Evolutionary conservation across 2,888 invertebrate genomes (phyloP).

Genomic region (Dioctria linearis): DNA sequence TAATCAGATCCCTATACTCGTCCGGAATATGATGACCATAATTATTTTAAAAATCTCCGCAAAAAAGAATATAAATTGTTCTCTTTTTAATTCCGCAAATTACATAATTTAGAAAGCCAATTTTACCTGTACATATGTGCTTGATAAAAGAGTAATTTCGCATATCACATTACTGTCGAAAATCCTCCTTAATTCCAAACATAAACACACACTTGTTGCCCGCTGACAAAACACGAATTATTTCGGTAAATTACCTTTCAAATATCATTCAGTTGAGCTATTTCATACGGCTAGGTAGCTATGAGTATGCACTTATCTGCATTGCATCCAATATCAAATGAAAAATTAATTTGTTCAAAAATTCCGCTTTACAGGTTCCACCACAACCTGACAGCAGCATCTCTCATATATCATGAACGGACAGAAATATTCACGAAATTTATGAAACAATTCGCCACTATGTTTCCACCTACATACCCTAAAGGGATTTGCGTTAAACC

Average conservation of each 20-base stretch:
- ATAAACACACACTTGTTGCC: slow-evolving; percentile 22
- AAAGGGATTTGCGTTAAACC: slow-evolving; percentile 21
- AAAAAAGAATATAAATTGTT: too few relatives aligned
- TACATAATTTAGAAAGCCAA: too few relatives aligned
- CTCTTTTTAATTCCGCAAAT: too few relatives aligned
- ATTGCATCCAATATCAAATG: slow-evolving; percentile 37
- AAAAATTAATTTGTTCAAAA: slow-evolving; percentile 52
- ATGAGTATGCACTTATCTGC: not conserved
- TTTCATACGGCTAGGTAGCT: not conserved
- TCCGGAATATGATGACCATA: too few relatives aligned
- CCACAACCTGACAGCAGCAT: slow-evolving; percentile 37
- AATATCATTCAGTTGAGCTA: not conserved
- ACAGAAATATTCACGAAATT: slow-evolving; percentile 57
- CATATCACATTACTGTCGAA: not conserved
- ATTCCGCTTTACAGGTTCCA: slow-evolving; percentile 10
- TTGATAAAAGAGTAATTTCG: not conserved
- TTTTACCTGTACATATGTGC: too few relatives aligned
- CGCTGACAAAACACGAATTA: slow-evolving; percentile 30
- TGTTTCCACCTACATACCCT: not conserved
- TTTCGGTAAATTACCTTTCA: slow-evolving; percentile 32
- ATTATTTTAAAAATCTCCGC: too few relatives aligned
- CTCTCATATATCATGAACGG: slow-evolving; percentile 53
- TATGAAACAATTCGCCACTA: slow-evolving; percentile 57
- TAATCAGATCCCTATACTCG: too few relatives aligned
- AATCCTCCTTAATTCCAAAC: not conserved